Conservation (phyloP, 2,797 vertebrate genomes). For the Sternotherus odoratus region DNA sequence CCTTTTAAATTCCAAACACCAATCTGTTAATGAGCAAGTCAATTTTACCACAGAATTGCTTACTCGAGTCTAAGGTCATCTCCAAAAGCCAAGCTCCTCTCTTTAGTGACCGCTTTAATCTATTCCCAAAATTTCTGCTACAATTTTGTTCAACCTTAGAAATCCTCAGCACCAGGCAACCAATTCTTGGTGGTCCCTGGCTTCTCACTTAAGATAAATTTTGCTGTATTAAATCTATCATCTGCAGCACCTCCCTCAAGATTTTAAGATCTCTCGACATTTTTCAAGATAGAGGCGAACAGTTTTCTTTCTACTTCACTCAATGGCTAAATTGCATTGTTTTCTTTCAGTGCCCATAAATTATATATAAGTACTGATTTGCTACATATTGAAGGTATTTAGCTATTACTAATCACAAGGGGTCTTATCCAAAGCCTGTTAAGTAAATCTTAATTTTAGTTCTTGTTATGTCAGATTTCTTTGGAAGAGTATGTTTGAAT, state of each 20-base stretch:
- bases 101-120: slow-evolving; percentile 26
- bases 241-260: slow-evolving; percentile 29
- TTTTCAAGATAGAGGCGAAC: slow-evolving; percentile 53
- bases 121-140: not conserved
- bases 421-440: not conserved
- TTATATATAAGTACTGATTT: slow-evolving; percentile 12
- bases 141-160: slow-evolving; percentile 20
- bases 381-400: not conserved
- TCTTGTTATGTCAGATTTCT: not conserved
- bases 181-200: slow-evolving; percentile 44
- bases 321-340: not conserved
- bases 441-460: slow-evolving; percentile 2
- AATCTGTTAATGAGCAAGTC: not conserved
- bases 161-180: slow-evolving; percentile 47
- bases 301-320: slow-evolving; percentile 57
- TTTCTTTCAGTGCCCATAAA: slow-evolving; percentile 42
- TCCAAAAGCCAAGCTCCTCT: slow-evolving; percentile 14
- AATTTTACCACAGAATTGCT: not conserved
- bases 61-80: not conserved
- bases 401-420: not conserved
- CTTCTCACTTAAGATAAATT: slow-evolving; percentile 56
- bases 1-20: not conserved
- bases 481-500: not conserved
- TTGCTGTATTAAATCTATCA: slow-evolving; percentile 25
- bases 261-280: slow-evolving; percentile 40